Base-by-base conservation (phyloP, 2,888 invertebrate genomes). In the Pantelozetes paolii region DNA sequence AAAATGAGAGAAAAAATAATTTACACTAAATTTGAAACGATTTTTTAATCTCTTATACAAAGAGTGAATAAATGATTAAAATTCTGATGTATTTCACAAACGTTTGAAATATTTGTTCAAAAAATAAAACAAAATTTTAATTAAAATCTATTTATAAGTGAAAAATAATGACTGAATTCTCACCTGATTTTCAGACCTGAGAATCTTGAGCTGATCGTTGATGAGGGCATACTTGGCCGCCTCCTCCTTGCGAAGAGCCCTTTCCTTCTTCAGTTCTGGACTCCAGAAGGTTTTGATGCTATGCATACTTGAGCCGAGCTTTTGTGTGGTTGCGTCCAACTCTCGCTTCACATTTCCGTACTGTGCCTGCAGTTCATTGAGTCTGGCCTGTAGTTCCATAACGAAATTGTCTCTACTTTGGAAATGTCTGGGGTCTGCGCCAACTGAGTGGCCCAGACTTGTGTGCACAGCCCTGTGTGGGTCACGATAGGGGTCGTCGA, bases 231-330 rank as follows among this genome's bases (percentile, higher is more conserved):
- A 95, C 84, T 96, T 95, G 81, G 94, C 93, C 83, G 93, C 92
- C 84, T 99, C 98, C 84, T 99, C 98, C 83, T 98, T 98, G 79
- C 98, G 86, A 80, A 97, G 83, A 71, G 95, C 94, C 78, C 98
- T 86, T 85, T 99, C 98, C 84, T 97, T 96, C 86, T 99, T 99
- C 83, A 99, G 86, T 85, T 99, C 99, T 26, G 99, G 99, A 82
- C 96, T 96, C 99, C 99, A 99, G 85, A 99, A 99, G 74, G 97
- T 98, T 86, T 98, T 98, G 84, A 99, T 99, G 85, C 95, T 96
- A 85, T 98, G 97, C 97, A 99, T 99, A 81, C 93, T 94, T 82
- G 95, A 95, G 83, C 94, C 94, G 80, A 98, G 87, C 85, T 98
- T 98, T 85, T 97, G 95, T 84, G 95, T 95, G 78, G 95, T 94